Base-by-base conservation (phyloP, 1,140 invertebrate species). In the Paralvinella palmiformis region DNA sequence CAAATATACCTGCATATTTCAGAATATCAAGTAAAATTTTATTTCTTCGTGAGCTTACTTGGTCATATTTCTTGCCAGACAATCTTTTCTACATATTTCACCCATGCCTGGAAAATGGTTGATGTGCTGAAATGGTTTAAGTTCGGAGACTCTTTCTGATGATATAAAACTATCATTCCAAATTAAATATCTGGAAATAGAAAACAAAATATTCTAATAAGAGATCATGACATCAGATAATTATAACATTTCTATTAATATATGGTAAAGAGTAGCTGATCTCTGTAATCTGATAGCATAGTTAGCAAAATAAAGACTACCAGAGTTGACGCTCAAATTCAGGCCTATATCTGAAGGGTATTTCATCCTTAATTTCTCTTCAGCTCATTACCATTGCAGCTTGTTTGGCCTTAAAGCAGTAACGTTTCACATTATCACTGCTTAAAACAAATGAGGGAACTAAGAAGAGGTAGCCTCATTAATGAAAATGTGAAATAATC, bases 61-160 rank as follows among this genome's bases (percentile, higher is more conserved):
- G 20, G 69, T 44, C 63, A 80, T 72, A 57, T 81, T 81, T 41
- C 78, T 71, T 24, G 78, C 78, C 7, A 81, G 65, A 29, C 67
- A 70, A 63, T 81, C 80, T 69, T 81, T 81, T 29, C 78, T 63
- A 7, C 75, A 79, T 15, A 81, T 74, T 62, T 81, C 79, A 3
- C 72, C 76, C 80, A 81, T 81, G 33, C 76, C 77, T 29, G 79
- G 77, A 62, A 81, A 81, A 68, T 81, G 80, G 64, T 81, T 81
- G 20, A 81, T 75, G 59, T 73, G 66, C 65, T 81, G 80, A 66
- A 73, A 81, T 5, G 74, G 70, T 61, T 81, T 79, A 32, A 81
- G 52, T 37, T 81, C 80, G 13, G 75, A 70, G 5, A 81, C 73
- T 32, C 71, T 66, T 37, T 81, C 80, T 29, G 72, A 73, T 22